Evolutionary conservation across 1,140 invertebrate species (phyloP), one percentile per base, ranked within the genome.

Genomic region (Camponotus pennsylvanicus): DNA sequence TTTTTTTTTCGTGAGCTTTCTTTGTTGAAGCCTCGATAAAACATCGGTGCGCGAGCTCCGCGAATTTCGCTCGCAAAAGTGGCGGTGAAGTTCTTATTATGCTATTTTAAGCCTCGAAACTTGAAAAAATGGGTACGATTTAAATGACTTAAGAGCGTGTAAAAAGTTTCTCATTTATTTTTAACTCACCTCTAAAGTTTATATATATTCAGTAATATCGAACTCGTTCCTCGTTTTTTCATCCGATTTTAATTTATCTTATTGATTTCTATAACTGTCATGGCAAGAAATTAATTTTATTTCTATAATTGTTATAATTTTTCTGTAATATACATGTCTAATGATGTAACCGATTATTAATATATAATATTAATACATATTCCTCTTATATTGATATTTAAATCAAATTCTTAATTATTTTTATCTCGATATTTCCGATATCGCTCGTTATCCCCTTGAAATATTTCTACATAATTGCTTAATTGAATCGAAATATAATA

Each of bases 11-110:
- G 8, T 15, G 69, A 55, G 18, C 79, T 83, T 37, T 67, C 69
- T 83, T 83, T 75, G 79, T 83, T 83, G 69, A 69, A 49, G 21
- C 18, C 73, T n/a, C 42, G 37, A 7, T 66, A 34, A 75, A 85
- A 85, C 66, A 63, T 66, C 59, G 82, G 71, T 82, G 71, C 55
- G 27, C 79, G 67, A 73, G 67, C 55, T 75, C 21, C 69, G 70
- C 57, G 40, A 73, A 52, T 8, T 52, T 49, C 59, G 11, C 49
- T 21, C 34, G 78, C 27, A 66, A 82, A 71, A 27, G 0, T 71
- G 11, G 34, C n/a, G 69, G 5, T 49, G 69, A 40, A 83, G 32
- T 63, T 61, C 52, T 49, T 75, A 61, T 61, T 61, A 63, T 42
- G 40, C 13, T 40, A 37, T 21, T 71, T 27, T 42, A 40, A 71